Conservation (phyloP, 2,888 invertebrate species). For the Hecatera dysodea region DNA sequence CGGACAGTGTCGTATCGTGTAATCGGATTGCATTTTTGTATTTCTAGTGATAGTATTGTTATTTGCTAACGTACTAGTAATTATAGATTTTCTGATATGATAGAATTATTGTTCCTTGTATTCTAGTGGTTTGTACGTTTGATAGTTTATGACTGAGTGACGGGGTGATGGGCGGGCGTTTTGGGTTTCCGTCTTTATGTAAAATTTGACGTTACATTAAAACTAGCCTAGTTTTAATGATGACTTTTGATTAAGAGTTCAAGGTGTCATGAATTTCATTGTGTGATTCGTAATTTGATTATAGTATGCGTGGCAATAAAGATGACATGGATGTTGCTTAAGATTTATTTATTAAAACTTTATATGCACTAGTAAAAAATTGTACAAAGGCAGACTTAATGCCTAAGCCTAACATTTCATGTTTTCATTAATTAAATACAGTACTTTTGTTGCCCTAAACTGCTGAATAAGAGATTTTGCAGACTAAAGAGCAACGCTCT, state of each 20-base stretch:
- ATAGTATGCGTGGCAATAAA: background rate
- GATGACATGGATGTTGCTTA: background rate
- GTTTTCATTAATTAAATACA: background rate
- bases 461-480: background rate
- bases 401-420: too few relatives aligned
- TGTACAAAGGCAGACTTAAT: too few relatives aligned
- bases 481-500: constrained; percentile 6
- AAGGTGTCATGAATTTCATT: background rate
- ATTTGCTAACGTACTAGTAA: constrained; percentile 47
- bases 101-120: background rate
- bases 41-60: constrained; percentile 57
- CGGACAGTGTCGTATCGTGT: constrained; percentile 65
- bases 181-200: too few relatives aligned
- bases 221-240: too few relatives aligned
- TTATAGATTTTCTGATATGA: constrained; percentile 45
- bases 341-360: too few relatives aligned
- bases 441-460: background rate
- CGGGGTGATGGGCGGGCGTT: too few relatives aligned
- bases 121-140: background rate
- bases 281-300: background rate
- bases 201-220: too few relatives aligned
- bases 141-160: background rate
- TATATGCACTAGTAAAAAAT: too few relatives aligned
- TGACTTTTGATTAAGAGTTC: too few relatives aligned
- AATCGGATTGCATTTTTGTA: constrained; percentile 69